Percentiles rank a stretch among this genome's conserved stretches.
phyloP scores from a whole-genome alignment of 2,888 invertebrate species.

The Spicauda simplicius region DNA sequence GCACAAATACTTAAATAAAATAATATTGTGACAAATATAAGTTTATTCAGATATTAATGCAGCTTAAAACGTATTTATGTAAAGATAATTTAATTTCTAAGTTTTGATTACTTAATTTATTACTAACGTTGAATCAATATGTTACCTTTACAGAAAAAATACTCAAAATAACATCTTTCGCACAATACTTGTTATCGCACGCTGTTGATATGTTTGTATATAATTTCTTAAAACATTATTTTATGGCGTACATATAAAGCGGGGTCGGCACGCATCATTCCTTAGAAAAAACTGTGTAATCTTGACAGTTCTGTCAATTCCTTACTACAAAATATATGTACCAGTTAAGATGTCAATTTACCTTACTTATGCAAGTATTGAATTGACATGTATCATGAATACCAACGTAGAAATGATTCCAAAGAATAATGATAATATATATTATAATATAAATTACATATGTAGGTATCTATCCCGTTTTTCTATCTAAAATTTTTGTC shows the following conservation, averaged over 20 bases:
- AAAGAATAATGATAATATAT: slow-evolving; percentile 51
- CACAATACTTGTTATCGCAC: not conserved
- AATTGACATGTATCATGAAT: slow-evolving; percentile 65
- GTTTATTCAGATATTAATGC: too few species aligned
- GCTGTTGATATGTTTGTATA: not conserved
- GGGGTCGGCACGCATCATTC: slow-evolving; percentile 44
- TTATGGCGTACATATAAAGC: slow-evolving; percentile 50
- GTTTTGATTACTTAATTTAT: not conserved
- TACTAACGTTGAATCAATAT: not conserved
- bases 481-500: slow-evolving; percentile 62
- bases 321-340: slow-evolving; percentile 41
- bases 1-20: too few species aligned
- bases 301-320: slow-evolving; percentile 57
- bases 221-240: not conserved
- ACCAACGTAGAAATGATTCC: slow-evolving; percentile 53
- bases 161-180: not conserved
- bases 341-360: slow-evolving; percentile 53
- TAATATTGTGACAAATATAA: too few species aligned
- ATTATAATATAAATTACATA: slow-evolving; percentile 41
- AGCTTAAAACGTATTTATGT: not conserved
- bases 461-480: slow-evolving; percentile 63
- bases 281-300: slow-evolving; percentile 51
- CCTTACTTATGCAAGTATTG: slow-evolving; percentile 28
- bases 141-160: not conserved
- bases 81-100: not conserved